Percentiles rank a stretch among this genome's conserved stretches.
Evolutionary conservation across 2,888 invertebrate genomes (phyloP).

Genomic region (Lobophora halterata): DNA sequence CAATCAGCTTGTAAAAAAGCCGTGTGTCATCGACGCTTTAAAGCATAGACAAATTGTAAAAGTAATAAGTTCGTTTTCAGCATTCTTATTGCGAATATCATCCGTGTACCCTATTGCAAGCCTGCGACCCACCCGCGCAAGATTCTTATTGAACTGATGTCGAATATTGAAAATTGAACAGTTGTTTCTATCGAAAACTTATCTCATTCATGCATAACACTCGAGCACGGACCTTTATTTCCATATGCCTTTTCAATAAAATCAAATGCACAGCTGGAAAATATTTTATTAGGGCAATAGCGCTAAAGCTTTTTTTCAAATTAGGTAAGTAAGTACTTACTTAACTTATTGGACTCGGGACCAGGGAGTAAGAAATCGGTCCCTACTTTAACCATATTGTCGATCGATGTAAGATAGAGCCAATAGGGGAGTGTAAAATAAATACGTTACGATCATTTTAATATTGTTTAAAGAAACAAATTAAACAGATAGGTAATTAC

Average conservation of each 20-base stretch:
- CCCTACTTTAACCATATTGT: no score
- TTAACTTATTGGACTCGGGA: no score
- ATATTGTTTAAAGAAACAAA: constrained; percentile 9
- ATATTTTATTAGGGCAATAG: constrained; percentile 1
- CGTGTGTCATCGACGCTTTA: no score
- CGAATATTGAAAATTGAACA: constrained; percentile 45
- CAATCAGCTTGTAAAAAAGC: no score
- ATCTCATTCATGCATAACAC: constrained; percentile 17
- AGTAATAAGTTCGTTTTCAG: constrained; percentile 6
- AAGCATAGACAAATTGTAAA: no score
- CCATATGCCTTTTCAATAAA: constrained; percentile 21
- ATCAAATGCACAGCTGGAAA: constrained; percentile 15
- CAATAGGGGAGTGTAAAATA: constrained; percentile 33
- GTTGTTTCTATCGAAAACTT: constrained; percentile 26
- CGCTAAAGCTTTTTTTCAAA: no score
- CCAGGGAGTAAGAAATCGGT: no score
- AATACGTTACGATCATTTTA: constrained; percentile 35
- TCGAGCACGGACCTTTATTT: constrained; percentile 9
- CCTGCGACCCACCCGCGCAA: constrained; percentile 21
- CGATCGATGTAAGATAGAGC: no score
- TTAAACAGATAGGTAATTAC: not conserved
- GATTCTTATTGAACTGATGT: constrained; percentile 41
- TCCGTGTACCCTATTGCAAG: constrained; percentile 11
- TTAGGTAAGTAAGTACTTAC: no score
- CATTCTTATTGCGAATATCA: constrained; percentile 27